These are phyloP conservation scores for Irena cyanogastra DNA, from an alignment of 2,113 vertebrate species.

Conservation along the genomic window DNA sequence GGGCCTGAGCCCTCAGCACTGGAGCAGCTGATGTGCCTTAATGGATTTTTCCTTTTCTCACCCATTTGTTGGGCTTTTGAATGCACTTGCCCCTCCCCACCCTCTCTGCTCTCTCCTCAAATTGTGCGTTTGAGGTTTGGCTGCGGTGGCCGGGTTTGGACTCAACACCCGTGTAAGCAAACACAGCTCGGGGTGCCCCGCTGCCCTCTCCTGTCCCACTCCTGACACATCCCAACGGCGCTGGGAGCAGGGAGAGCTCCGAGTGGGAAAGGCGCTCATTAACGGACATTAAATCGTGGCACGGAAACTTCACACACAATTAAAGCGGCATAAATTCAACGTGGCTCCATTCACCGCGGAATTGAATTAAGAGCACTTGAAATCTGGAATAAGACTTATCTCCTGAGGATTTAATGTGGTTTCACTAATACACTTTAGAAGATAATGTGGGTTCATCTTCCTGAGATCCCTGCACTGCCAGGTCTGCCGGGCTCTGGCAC, in stretches of 20 bases:
- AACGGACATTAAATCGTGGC: not conserved
- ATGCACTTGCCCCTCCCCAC: fast-evolving
- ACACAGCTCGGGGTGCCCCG: not conserved
- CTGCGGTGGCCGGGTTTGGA: not conserved
- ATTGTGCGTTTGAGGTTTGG: not conserved
- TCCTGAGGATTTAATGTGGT: not conserved
- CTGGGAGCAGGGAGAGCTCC: fast-evolving
- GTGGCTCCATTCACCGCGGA: not conserved
- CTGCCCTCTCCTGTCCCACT: not conserved
- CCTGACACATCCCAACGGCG: not conserved
- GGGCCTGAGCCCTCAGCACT: not conserved
- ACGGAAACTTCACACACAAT: not conserved
- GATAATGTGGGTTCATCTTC: not conserved
- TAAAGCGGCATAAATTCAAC: not conserved
- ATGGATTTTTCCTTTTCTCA: not conserved
- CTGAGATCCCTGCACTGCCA: not conserved
- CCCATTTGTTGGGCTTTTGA: not conserved
- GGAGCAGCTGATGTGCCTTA: not conserved
- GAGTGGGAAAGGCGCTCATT: not conserved
- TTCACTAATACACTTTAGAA: not conserved
- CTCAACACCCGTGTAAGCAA: fast-evolving
- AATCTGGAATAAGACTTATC: not conserved
- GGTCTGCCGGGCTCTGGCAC: not conserved
- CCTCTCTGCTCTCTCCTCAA: not conserved
- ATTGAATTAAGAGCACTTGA: not conserved